Percentiles rank a stretch among this genome's conserved stretches.
Conservation (phyloP, 1,140 invertebrate species). For the Sycophaga agraensis region DNA sequence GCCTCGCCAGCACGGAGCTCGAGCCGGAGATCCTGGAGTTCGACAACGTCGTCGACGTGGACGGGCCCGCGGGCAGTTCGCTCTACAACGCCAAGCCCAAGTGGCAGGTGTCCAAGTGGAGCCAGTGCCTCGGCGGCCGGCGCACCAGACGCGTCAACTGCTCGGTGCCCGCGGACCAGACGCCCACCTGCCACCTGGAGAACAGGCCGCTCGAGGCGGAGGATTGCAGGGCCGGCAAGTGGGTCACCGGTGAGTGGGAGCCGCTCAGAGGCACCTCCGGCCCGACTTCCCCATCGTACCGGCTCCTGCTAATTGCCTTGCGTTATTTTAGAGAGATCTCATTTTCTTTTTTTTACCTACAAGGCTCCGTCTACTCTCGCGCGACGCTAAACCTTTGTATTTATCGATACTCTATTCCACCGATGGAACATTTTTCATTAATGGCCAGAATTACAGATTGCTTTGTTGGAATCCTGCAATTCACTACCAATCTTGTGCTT, state of each 20-base stretch:
- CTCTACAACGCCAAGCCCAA: slow-evolving; percentile 46
- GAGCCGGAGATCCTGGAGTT: slow-evolving; percentile 49
- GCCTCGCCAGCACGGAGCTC: slow-evolving; percentile 34
- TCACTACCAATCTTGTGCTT: no score
- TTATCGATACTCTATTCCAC: neutral
- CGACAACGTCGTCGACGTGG: slow-evolving; percentile 47
- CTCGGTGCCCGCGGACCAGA: slow-evolving; percentile 34
- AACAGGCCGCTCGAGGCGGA: slow-evolving; percentile 38
- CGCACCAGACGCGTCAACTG: slow-evolving; percentile 43
- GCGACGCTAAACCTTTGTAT: no score
- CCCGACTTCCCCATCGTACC: no score
- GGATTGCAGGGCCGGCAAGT: slow-evolving; percentile 43
- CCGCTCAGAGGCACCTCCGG: no score
- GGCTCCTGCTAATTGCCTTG: neutral
- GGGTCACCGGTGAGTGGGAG: slow-evolving; percentile 45
- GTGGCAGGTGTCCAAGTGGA: slow-evolving; percentile 49
- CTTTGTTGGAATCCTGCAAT: no score
- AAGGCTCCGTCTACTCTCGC: no score
- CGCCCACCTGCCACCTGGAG: slow-evolving; percentile 32
- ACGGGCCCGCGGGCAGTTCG: slow-evolving; percentile 34
- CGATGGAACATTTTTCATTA: no score
- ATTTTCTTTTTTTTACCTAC: neutral
- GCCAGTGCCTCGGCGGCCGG: slow-evolving; percentile 38
- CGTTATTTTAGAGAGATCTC: neutral
- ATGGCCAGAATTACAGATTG: no score